These are phyloP conservation scores for Morinoia aosen DNA, from an alignment of 2,888 invertebrate species.

Conservation along the genomic window DNA sequence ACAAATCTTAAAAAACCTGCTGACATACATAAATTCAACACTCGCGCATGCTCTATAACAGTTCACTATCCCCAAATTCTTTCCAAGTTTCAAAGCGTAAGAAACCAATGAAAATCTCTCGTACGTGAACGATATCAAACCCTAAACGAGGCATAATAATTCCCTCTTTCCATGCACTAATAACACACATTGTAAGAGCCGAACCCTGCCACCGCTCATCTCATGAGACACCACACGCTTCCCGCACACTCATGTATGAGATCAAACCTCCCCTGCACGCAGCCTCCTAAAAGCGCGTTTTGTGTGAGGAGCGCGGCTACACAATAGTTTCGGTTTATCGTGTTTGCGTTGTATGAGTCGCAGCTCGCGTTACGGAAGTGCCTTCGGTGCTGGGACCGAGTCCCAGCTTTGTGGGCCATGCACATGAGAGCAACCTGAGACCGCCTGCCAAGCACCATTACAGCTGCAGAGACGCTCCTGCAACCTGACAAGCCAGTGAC, in stretches of 20 bases:
- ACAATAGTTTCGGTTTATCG: conserved; percentile 22
- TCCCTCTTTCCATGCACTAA: no score
- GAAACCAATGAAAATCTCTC: no score
- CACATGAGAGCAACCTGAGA: not conserved
- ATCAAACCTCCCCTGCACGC: not conserved
- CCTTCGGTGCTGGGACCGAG: not conserved
- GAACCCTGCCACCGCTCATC: not conserved
- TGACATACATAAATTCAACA: no score
- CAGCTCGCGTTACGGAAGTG: conserved; percentile 26
- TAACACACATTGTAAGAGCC: not conserved
- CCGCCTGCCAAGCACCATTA: conserved; percentile 37
- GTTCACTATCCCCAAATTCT: no score
- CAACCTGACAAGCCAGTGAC: not conserved
- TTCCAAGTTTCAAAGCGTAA: no score
- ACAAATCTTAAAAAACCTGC: no score
- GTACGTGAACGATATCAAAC: no score
- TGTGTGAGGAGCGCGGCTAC: not conserved
- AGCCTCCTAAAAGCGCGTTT: not conserved
- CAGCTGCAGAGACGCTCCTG: not conserved
- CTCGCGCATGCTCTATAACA: no score
- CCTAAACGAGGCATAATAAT: no score
- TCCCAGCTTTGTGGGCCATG: conserved; percentile 6
- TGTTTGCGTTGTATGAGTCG: conserved; percentile 42
- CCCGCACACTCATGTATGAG: not conserved
- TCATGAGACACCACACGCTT: not conserved